phyloP scores from a whole-genome alignment of 1,140 invertebrate species.

The Ectropis grisescens region DNA sequence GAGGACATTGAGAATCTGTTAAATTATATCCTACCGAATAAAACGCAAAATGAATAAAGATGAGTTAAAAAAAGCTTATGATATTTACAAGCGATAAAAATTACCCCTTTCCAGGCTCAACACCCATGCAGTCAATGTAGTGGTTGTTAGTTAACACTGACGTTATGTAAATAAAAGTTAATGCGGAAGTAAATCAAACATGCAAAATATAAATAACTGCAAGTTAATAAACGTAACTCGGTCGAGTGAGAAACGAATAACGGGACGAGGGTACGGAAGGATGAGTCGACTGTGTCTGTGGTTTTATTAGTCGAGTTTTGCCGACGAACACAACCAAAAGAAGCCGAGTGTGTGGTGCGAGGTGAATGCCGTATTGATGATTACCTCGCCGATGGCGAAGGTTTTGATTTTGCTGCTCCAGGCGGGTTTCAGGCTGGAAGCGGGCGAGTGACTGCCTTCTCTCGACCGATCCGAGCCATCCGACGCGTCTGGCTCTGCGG shows the following conservation, averaged over 20 bases:
- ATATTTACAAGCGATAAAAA: slow-evolving; percentile 53
- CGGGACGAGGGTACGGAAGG: slow-evolving; percentile 28
- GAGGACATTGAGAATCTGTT: too few relatives aligned
- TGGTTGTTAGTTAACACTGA: slow-evolving; percentile 15
- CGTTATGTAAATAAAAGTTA: slow-evolving; percentile 32
- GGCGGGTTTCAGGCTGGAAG: slow-evolving; percentile 48
- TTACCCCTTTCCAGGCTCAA: slow-evolving; percentile 42
- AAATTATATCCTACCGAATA: too few relatives aligned
- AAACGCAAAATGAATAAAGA: too few relatives aligned
- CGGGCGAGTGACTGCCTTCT: slow-evolving; percentile 44
- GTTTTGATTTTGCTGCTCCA: slow-evolving; percentile 66
- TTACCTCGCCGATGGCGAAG: slow-evolving; percentile 68
- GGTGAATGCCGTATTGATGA: slow-evolving; percentile 51
- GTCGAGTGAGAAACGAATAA: slow-evolving; percentile 36
- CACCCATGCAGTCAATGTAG: slow-evolving; percentile 55
- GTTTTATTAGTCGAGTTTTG: slow-evolving; percentile 36
- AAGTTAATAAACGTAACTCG: slow-evolving; percentile 42
- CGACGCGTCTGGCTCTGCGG: slow-evolving; percentile 36
- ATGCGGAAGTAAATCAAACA: slow-evolving; percentile 44
- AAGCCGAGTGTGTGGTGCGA: slow-evolving; percentile 50
- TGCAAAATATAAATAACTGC: slow-evolving; percentile 63
- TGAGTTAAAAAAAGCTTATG: slow-evolving; percentile 51
- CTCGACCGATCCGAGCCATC: slow-evolving; percentile 39
- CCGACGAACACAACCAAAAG: slow-evolving; percentile 68
- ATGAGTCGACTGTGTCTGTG: slow-evolving; percentile 37